phyloP scores from a whole-genome alignment of 2,888 invertebrate genomes.

The Polydrusus cervinus region DNA sequence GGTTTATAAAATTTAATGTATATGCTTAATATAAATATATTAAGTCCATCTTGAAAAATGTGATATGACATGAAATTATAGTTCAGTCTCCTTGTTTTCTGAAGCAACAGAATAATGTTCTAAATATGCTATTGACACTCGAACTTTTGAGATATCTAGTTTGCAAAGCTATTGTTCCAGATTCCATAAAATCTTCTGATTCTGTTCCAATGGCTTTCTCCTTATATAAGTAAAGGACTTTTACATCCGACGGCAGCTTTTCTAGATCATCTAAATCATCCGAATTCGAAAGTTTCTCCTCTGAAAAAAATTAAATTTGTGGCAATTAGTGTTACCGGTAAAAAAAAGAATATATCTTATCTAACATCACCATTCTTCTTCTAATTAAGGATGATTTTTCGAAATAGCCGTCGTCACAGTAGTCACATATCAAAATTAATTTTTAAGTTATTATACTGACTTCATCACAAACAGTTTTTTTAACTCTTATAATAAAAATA shows the following conservation, averaged over 20 bases:
- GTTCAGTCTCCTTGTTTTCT: constrained; percentile 15
- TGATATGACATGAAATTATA: not conserved
- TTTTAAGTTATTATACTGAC: too few relatives aligned
- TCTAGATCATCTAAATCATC: constrained; percentile 9
- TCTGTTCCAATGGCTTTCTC: constrained; percentile 50
- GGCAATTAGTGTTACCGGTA: not conserved
- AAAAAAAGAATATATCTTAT: too few relatives aligned
- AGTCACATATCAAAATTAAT: too few relatives aligned
- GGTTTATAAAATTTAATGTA: too few relatives aligned
- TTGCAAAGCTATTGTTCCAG: constrained; percentile 35
- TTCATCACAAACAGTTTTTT: too few relatives aligned
- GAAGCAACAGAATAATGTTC: constrained; percentile 42
- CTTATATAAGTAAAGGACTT: constrained; percentile 49
- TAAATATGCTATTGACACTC: constrained; percentile 32
- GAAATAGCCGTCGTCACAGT: too few relatives aligned
- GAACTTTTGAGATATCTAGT: constrained; percentile 18
- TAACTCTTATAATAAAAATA: too few relatives aligned
- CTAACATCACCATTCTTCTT: too few relatives aligned
- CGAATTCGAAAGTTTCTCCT: not conserved
- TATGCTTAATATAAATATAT: too few relatives aligned
- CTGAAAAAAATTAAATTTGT: not conserved
- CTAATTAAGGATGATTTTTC: too few relatives aligned
- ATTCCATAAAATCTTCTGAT: constrained; percentile 42
- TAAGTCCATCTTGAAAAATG: not conserved
- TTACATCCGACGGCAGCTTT: constrained; percentile 37